These are phyloP conservation scores for Hydrolagus affinis DNA, from an alignment of 2,113 vertebrate species.

Conservation along the genomic window DNA sequence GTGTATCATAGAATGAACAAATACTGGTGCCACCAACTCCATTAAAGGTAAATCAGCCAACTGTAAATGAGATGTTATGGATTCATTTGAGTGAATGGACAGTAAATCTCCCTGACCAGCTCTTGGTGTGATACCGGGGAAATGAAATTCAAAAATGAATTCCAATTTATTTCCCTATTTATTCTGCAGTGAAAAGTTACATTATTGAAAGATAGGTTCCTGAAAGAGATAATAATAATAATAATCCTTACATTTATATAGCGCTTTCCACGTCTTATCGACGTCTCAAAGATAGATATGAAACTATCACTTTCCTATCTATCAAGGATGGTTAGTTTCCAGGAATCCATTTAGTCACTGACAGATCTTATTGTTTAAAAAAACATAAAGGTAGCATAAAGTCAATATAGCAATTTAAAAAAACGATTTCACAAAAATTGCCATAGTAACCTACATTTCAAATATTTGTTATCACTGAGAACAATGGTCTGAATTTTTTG, in stretches of 20 bases:
- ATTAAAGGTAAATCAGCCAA: too few relatives aligned
- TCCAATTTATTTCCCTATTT: conserved; percentile 1
- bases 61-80: too few relatives aligned
- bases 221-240: too few relatives aligned
- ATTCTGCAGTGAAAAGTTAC: neutral
- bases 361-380: conserved; percentile 4
- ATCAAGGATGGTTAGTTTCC: neutral
- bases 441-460: neutral
- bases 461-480: too few relatives aligned
- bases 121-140: neutral
- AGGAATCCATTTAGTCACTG: neutral
- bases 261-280: too few relatives aligned
- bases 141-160: neutral
- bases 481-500: too few relatives aligned
- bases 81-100: neutral
- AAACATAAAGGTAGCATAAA: neutral
- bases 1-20: neutral
- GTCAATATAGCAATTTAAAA: neutral
- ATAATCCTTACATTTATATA: too few relatives aligned
- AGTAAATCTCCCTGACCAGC: neutral
- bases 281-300: too few relatives aligned
- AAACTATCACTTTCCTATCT: conserved; percentile 15
- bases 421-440: neutral
- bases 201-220: neutral
- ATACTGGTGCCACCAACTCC: neutral